Base-by-base conservation (phyloP, 2,797 vertebrate genomes). In the Halcyon chelicuti region DNA sequence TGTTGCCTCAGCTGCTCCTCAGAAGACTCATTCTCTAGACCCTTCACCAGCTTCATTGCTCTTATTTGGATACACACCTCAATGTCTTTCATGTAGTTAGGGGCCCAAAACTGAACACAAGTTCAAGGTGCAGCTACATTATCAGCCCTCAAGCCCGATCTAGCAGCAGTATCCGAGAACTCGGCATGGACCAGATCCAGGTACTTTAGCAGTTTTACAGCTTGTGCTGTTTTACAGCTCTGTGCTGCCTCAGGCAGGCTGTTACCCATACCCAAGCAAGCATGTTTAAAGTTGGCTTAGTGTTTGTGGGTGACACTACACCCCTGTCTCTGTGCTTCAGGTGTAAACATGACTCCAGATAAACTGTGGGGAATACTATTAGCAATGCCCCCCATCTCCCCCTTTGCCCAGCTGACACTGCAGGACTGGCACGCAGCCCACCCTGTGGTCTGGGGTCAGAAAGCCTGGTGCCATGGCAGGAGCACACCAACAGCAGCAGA, bases 151-250 rank as follows among this genome's bases (percentile, higher is more conserved):
- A 85, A 12, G n/a, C 47, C 62, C 0, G 2, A 61, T 61, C 86
- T 65, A 52, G 65, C 58, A 54, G 68, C 82, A 65, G 61, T 17
- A 86, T 91, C 81, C 5, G 2, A 76, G 78, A 76, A 35, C 89
- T 89, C n/a, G 1, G 52, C 22, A 54, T 88, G 93, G 87, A 94
- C 33, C 65, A 90, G 55, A 47, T 86, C 91, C 94, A 95, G 84
- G 81, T 61, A 47, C 85, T 88, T 47, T 4, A 91, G 65, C 55
- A 76, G 78, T 87, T 94, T 95, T 67, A 91, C 91, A 89, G 49
- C 78, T 63, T 89, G 86, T 85, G 86, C 47, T 71, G 44, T 73
- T 91, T 94, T 75, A 85, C 49, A 75, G 86, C 84, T 67, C 91
- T 0, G 0, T 65, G 55, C 72, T 92, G 89, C 81, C 63, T 89